Percentiles rank a stretch among this genome's conserved stretches.
phyloP scores from a whole-genome alignment of 1,140 invertebrate genomes.

The Carcinoscorpius rotundicauda region DNA sequence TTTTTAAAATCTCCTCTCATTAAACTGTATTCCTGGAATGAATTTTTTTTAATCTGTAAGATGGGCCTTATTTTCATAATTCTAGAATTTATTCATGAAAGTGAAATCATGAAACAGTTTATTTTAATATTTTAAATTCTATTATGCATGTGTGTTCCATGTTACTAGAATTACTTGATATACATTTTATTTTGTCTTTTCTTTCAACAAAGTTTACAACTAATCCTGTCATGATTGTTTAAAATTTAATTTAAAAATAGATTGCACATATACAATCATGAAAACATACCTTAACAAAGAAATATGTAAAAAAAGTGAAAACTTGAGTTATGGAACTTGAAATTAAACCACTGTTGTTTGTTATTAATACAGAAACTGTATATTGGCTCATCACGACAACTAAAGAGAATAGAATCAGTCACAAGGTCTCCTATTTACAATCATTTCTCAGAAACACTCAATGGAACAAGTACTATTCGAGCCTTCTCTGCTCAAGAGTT shows the following conservation, averaged over 20 bases:
- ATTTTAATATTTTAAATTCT: too few relatives aligned
- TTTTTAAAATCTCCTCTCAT: too few relatives aligned
- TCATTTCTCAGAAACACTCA: constrained; percentile 37
- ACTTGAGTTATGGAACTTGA: not conserved
- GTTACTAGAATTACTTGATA: too few relatives aligned
- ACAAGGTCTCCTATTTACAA: constrained; percentile 41
- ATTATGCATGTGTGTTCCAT: too few relatives aligned
- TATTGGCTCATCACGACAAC: constrained; percentile 50
- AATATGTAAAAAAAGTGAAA: too few relatives aligned
- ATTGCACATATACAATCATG: not conserved
- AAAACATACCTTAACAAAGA: too few relatives aligned
- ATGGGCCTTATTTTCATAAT: too few relatives aligned
- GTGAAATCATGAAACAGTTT: too few relatives aligned
- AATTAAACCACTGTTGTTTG: constrained; percentile 13
- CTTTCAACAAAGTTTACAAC: not conserved
- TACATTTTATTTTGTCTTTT: not conserved
- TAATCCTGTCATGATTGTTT: not conserved
- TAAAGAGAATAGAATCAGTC: constrained; percentile 40
- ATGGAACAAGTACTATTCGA: constrained; percentile 32
- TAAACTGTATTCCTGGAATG: too few relatives aligned
- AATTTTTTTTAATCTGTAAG: too few relatives aligned
- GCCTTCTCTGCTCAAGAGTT: constrained; percentile 28
- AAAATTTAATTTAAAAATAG: not conserved
- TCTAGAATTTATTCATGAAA: too few relatives aligned
- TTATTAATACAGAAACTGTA: constrained; percentile 43